Conservation (phyloP, 2,888 invertebrate genomes). For the Eupeodes luniger region DNA sequence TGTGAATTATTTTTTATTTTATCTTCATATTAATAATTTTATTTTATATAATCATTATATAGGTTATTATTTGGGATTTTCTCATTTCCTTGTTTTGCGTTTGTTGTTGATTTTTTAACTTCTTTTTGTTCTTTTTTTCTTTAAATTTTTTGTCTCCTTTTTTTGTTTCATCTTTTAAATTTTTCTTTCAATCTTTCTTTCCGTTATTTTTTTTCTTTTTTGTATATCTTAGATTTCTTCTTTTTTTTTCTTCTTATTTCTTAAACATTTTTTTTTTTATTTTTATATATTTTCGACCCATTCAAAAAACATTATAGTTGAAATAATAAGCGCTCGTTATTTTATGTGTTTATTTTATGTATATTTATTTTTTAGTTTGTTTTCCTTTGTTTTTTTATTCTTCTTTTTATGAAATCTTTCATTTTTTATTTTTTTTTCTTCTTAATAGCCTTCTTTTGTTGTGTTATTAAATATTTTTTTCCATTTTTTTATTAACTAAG, state of each 20-base stretch:
- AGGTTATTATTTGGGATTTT: constrained; percentile 62
- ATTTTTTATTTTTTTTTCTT: constrained; percentile 77
- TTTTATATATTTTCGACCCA: constrained; percentile 78
- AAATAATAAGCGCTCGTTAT: constrained; percentile 76
- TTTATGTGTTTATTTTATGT: constrained; percentile 75
- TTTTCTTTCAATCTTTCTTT: constrained; percentile 71
- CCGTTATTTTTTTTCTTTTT: constrained; percentile 70
- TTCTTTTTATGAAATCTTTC: constrained; percentile 78
- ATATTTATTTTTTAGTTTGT: constrained; percentile 71
- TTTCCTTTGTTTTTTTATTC: constrained; percentile 76
- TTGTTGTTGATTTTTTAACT: constrained; percentile 59
- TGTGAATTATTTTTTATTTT: constrained; percentile 64
- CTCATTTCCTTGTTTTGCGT: constrained; percentile 76
- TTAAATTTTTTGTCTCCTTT: constrained; percentile 63
- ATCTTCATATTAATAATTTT: constrained; percentile 67
- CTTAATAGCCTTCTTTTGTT: constrained; percentile 78
- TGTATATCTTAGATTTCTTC: constrained; percentile 75
- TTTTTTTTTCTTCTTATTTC: constrained; percentile 74
- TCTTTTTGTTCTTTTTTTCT: constrained; percentile 54
- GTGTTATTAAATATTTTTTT: constrained; percentile 78
- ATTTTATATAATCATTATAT: constrained; percentile 70
- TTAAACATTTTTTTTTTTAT: constrained; percentile 76
- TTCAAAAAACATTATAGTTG: constrained; percentile 85
- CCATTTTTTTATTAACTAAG: constrained; percentile 80
- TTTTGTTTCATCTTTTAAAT: constrained; percentile 60